Conservation (phyloP, 1,140 invertebrate genomes). For the Idris sp. region DNA sequence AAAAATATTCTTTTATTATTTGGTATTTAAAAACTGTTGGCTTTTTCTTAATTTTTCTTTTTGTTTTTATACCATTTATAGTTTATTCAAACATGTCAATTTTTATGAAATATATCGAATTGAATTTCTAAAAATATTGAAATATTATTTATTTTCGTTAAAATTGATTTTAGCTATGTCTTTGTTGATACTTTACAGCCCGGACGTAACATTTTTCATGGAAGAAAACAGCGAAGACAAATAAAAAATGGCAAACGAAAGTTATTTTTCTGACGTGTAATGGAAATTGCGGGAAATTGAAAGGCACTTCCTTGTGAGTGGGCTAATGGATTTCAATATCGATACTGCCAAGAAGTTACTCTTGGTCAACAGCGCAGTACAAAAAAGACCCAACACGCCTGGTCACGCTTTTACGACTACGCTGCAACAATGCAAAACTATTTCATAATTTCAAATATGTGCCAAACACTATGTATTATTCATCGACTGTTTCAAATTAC, state of each 20-base stretch:
- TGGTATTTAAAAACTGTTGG: too few species aligned
- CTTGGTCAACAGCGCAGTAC: constrained; percentile 16
- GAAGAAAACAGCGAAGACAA: neutral
- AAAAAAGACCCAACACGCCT: constrained; percentile 5
- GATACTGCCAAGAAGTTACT: constrained; percentile 16
- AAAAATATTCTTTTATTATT: too few species aligned
- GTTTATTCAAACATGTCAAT: too few species aligned
- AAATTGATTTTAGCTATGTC: too few species aligned
- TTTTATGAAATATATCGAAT: too few species aligned
- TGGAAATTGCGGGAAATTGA: constrained; percentile 34
- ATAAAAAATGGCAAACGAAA: constrained; percentile 17
- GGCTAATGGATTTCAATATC: constrained; percentile 38
- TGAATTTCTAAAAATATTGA: too few species aligned
- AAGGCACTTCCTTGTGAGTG: constrained; percentile 19
- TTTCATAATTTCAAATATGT: constrained; percentile 23
- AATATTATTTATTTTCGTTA: too few species aligned
- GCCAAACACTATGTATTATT: too few species aligned
- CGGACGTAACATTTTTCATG: neutral
- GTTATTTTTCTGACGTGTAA: constrained; percentile 29
- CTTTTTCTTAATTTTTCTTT: too few species aligned
- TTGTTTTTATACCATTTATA: too few species aligned
- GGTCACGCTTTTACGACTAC: constrained; percentile 42
- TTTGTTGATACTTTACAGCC: too few species aligned
- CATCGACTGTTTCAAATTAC: too few species aligned
- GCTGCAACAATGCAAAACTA: constrained; percentile 12